phyloP scores from a whole-genome alignment of 2,888 invertebrate species.

The Agrochola litura region DNA sequence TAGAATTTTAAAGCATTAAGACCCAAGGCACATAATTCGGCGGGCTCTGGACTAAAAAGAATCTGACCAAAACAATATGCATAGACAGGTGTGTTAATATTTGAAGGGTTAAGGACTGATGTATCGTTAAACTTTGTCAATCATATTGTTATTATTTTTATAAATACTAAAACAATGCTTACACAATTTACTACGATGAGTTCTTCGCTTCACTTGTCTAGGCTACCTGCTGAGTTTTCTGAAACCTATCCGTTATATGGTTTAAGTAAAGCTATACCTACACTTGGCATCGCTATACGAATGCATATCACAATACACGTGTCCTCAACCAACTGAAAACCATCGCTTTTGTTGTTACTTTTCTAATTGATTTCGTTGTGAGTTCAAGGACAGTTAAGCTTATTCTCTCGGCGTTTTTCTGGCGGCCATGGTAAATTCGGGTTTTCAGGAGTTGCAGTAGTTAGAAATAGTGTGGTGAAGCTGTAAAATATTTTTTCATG shows the following conservation, averaged over 20 bases:
- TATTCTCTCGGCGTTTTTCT: background rate
- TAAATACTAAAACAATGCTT: background rate
- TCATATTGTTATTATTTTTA: slow-evolving; percentile 24
- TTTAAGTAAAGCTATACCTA: background rate
- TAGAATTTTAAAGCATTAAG: slow-evolving; percentile 85
- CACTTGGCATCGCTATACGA: background rate
- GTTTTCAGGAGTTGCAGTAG: background rate
- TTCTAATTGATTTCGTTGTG: background rate
- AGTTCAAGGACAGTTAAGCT: background rate
- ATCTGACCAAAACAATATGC: slow-evolving; percentile 79
- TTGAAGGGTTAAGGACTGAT: slow-evolving; percentile 39
- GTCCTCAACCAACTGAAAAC: background rate
- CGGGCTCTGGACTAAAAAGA: slow-evolving; percentile 81
- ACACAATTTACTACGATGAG: background rate
- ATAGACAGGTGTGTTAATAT: slow-evolving; percentile 72
- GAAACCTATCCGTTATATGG: no score
- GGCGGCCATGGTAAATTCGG: background rate
- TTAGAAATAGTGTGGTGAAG: background rate
- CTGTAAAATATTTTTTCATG: background rate
- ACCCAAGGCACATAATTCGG: slow-evolving; percentile 81
- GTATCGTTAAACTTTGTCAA: slow-evolving; percentile 19
- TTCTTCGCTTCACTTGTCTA: background rate
- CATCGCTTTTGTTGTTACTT: no score
- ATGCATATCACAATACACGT: no score
- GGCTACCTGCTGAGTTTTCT: background rate